Conservation (phyloP, 2,888 invertebrate genomes). For the Drosophila colorata region DNA sequence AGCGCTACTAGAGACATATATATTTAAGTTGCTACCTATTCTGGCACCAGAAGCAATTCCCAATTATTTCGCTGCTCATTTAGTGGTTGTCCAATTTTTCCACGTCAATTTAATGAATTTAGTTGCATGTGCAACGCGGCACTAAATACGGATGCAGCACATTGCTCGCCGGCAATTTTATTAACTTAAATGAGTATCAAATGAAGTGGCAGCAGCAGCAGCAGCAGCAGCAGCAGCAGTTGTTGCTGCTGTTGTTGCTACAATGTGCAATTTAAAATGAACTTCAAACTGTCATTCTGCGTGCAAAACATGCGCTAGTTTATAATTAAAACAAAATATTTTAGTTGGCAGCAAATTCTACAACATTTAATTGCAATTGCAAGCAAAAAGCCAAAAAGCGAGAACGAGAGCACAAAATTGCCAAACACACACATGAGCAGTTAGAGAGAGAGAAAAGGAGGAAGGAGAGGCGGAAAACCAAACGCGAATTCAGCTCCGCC, state of each 20-base stretch:
- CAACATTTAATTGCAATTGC: constrained; percentile 58
- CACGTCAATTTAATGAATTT: constrained; percentile 39
- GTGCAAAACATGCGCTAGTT: constrained; percentile 38
- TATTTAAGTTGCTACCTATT: neutral
- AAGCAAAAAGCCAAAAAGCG: constrained; percentile 19
- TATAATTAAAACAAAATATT: constrained; percentile 71
- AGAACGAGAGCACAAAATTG: constrained; percentile 13
- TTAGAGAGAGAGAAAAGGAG: neutral
- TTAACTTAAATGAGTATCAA: constrained; percentile 56
- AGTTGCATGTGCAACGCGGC: constrained; percentile 19
- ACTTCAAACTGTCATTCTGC: constrained; percentile 50
- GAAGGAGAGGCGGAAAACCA: constrained; percentile 1
- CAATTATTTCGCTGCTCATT: constrained; percentile 20
- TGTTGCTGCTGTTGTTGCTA: neutral
- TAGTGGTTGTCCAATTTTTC: constrained; percentile 25
- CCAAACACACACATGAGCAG: neutral
- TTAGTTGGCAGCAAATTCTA: constrained; percentile 44
- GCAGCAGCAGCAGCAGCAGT: neutral
- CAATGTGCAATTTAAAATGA: constrained; percentile 43
- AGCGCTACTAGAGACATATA: neutral
- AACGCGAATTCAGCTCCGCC: constrained; percentile 12
- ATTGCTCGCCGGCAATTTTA: constrained; percentile 36
- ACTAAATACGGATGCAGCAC: constrained; percentile 21
- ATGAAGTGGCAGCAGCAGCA: constrained; percentile 41
- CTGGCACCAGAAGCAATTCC: neutral